Conservation (phyloP, 1,140 invertebrate species). For the Scaptomyza hsui region DNA sequence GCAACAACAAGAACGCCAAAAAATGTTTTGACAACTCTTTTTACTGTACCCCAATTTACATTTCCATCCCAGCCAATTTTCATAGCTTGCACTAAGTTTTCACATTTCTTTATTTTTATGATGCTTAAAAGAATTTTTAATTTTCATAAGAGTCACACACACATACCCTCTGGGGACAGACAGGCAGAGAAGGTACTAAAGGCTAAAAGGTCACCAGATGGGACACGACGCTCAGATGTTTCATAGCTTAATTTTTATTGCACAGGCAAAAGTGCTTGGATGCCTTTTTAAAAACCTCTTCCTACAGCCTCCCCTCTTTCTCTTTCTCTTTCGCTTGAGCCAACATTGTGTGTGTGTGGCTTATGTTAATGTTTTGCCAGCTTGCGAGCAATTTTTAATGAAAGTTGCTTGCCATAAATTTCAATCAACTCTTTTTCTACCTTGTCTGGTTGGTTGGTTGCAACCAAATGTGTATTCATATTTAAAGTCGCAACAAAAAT, state of each 20-base stretch:
- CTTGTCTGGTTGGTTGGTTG: not conserved
- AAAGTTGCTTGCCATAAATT: constrained; percentile 60
- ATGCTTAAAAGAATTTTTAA: constrained; percentile 67
- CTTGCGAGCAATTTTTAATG: constrained; percentile 62
- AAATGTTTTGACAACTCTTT: no score
- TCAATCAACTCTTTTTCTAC: constrained; percentile 50
- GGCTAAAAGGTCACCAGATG: constrained; percentile 20
- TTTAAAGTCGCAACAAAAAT: not conserved
- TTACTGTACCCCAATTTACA: not conserved
- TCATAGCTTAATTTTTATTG: constrained; percentile 71
- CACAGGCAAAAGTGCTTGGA: constrained; percentile 39
- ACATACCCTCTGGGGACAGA: constrained; percentile 13
- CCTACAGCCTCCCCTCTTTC: not conserved
- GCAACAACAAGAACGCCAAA: no score
- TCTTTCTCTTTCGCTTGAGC: not conserved
- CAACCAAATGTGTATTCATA: constrained; percentile 11
- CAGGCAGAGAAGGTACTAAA: not conserved
- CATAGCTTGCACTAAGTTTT: constrained; percentile 6
- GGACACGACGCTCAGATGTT: constrained; percentile 40
- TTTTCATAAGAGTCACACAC: constrained; percentile 63
- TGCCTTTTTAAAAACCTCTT: constrained; percentile 24
- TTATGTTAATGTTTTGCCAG: constrained; percentile 62
- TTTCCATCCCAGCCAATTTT: constrained; percentile 33
- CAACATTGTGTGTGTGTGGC: constrained; percentile 31
- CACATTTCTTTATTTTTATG: constrained; percentile 57